Percentiles rank a stretch among this genome's conserved stretches.
Conservation (phyloP, 2,888 invertebrate species). For the Baccha elongata region DNA sequence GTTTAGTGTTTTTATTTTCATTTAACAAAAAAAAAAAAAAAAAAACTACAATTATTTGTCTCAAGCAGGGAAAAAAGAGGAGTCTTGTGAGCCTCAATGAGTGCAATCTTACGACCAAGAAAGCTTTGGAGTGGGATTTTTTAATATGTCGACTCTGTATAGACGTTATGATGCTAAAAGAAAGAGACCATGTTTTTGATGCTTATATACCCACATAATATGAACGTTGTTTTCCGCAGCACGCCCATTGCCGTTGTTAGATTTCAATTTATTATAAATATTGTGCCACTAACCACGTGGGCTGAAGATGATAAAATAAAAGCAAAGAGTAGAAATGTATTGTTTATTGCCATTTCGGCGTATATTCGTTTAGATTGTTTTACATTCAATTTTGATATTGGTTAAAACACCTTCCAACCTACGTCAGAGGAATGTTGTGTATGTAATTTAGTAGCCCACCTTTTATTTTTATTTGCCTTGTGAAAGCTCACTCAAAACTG, state of each 20-base stretch:
- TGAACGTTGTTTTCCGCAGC: neutral
- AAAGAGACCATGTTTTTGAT: conserved; percentile 15
- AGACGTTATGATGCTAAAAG: conserved; percentile 35
- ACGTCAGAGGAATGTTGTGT: conserved; percentile 23
- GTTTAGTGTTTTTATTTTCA: conserved; percentile 33
- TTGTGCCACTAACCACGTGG: conserved; percentile 54
- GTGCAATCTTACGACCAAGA: conserved; percentile 39
- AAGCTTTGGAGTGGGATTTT: conserved; percentile 47
- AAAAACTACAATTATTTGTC: conserved; percentile 10
- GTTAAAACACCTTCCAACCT: conserved; percentile 24
- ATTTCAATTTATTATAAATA: conserved; percentile 49
- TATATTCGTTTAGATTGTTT: conserved; percentile 44
- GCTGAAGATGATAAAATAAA: conserved; percentile 37
- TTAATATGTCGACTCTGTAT: conserved; percentile 11
- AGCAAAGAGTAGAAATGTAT: conserved; percentile 56
- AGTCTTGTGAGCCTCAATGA: conserved; percentile 8
- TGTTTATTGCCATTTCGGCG: conserved; percentile 66
- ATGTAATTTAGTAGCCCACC: neutral
- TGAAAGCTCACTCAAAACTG: conserved; percentile 11
- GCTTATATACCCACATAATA: conserved; percentile 41
- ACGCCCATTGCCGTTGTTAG: conserved; percentile 17
- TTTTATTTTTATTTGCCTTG: neutral
- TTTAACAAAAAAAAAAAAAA: conserved; percentile 36
- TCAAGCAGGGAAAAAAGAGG: conserved; percentile 8
- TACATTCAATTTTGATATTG: conserved; percentile 34